A percentile compares a stretch with the other conserved stretches of the same genome.
Evolutionary conservation across 2,888 invertebrate species (phyloP).

Genomic region (Plusia festucae): DNA sequence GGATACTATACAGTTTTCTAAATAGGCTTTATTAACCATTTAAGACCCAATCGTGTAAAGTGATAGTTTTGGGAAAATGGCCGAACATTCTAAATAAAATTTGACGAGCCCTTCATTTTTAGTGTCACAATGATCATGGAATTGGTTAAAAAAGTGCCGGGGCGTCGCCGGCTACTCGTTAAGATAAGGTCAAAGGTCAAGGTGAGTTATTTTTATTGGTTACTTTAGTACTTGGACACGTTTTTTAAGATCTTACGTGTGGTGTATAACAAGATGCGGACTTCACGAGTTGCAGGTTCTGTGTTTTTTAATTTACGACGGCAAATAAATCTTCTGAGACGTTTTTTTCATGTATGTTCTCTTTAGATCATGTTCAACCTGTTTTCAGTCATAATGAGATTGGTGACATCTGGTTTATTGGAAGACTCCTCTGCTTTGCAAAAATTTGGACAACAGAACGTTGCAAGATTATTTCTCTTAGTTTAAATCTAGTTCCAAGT

Average conservation of each 20-base stretch:
- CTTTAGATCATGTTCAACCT: too few relatives aligned
- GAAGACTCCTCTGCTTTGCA: too few relatives aligned
- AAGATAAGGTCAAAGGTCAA: conserved; percentile 42
- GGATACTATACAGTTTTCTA: not conserved
- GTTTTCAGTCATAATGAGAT: too few relatives aligned
- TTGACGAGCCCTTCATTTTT: not conserved
- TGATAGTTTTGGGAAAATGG: not conserved
- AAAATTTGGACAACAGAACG: too few relatives aligned
- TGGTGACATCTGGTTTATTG: too few relatives aligned
- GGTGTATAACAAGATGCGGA: not conserved
- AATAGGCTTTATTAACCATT: not conserved
- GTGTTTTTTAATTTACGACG: not conserved
- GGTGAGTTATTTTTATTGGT: conserved; percentile 57
- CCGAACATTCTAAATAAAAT: not conserved
- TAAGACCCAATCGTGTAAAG: not conserved
- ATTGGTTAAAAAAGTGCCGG: conserved; percentile 28
- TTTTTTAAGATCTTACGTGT: conserved; percentile 1
- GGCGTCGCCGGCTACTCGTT: conserved; percentile 27
- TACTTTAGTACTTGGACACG: conserved; percentile 47
- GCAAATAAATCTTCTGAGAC: not conserved
- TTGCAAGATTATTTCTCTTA: too few relatives aligned
- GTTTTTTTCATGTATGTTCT: not conserved
- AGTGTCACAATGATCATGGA: conserved; percentile 18
- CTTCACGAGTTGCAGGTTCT: not conserved
- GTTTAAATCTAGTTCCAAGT: too few relatives aligned